phyloP scores from a whole-genome alignment of 2,113 vertebrate genomes.

The Gila orcuttii region DNA sequence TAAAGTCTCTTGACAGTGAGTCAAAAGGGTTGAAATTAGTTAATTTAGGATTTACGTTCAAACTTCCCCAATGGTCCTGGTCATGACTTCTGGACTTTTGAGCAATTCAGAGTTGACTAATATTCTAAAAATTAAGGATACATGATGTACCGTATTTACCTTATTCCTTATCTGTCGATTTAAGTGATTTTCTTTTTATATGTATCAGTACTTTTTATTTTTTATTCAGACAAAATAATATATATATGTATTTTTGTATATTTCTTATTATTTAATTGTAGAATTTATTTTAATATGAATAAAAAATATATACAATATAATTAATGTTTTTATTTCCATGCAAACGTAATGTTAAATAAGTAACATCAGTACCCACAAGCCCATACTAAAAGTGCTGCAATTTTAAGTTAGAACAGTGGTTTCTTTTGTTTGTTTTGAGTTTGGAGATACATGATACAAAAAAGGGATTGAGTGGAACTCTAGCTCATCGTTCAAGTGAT shows the following conservation, averaged over 20 bases:
- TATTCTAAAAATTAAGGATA: no score
- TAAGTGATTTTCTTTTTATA: no score
- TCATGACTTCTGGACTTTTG: neutral
- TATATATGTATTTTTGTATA: no score
- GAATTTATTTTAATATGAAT: no score
- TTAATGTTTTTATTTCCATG: no score
- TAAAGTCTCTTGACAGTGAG: neutral
- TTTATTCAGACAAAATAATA: neutral
- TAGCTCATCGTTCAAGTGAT: conserved; percentile 14
- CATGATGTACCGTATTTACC: no score
- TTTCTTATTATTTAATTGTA: no score
- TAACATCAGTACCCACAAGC: neutral
- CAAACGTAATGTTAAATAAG: no score
- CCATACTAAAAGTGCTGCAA: neutral
- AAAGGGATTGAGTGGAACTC: neutral
- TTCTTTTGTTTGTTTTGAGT: neutral
- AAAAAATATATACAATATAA: no score
- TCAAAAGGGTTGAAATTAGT: neutral
- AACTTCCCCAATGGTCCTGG: neutral
- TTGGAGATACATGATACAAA: neutral
- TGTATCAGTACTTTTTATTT: neutral
- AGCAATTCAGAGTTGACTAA: neutral
- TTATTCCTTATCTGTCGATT: no score
- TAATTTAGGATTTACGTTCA: neutral
- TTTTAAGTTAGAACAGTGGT: neutral